phyloP scores from a whole-genome alignment of 2,797 vertebrate species.

The Lutjanus campechanus region DNA sequence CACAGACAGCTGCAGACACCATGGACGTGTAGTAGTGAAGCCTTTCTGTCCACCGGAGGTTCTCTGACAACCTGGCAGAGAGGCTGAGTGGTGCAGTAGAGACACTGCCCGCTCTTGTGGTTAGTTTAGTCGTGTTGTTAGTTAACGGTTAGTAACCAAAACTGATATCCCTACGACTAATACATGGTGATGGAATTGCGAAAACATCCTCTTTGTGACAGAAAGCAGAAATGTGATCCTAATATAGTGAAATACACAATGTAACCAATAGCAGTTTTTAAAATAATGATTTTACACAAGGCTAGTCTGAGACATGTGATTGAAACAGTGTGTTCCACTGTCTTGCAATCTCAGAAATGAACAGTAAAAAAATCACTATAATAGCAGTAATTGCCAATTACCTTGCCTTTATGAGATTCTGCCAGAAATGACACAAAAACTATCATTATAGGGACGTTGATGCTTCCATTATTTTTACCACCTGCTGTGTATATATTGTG shows the following conservation, averaged over 20 bases:
- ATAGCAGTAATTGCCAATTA: slow-evolving; percentile 33
- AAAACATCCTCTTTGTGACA: neutral
- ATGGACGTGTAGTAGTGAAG: no score
- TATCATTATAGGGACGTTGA: slow-evolving; percentile 16
- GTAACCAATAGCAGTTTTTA: neutral
- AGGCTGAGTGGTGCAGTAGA: no score
- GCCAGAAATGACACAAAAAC: slow-evolving; percentile 34
- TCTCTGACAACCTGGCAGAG: no score
- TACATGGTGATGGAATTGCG: neutral
- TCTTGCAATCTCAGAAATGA: slow-evolving; percentile 7
- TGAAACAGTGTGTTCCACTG: slow-evolving; percentile 8
- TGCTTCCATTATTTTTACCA: slow-evolving; percentile 43
- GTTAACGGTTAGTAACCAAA: no score
- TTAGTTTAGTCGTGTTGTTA: no score
- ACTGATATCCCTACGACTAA: no score
- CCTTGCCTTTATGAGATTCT: slow-evolving; percentile 20
- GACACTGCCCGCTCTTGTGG: no score
- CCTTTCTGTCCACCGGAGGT: no score
- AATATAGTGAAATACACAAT: slow-evolving; percentile 9
- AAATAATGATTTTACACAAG: slow-evolving; percentile 13
- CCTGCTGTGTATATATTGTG: slow-evolving; percentile 38
- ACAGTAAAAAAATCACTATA: neutral
- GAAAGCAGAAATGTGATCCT: neutral
- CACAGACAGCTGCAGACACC: no score
- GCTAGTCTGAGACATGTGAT: slow-evolving; percentile 1